Base-by-base conservation (phyloP, 2,888 invertebrate genomes). In the Elmis aenea region DNA sequence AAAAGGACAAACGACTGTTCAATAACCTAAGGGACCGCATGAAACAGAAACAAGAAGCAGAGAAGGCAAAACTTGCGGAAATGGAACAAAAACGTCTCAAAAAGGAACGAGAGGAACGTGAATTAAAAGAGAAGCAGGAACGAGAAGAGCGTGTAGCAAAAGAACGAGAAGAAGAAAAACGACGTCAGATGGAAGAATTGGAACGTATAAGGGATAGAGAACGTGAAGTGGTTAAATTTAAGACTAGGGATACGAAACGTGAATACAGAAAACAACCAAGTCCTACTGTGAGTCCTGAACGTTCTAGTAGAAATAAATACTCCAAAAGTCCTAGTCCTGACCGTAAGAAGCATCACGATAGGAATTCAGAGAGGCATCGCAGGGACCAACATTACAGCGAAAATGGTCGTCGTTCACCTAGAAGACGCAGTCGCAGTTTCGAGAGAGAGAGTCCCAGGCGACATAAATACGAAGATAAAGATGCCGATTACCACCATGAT, bases 1-100 rank as follows among this genome's bases (percentile, higher is more conserved):
- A 67, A 14, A 70, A 72, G 29, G 73, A 74, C 13, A 67, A 71
- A 40, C 65, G 68, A 12, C 45, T 75, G 35, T 46, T 74, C 11
- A 73, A 73, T 42, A 70, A 67, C 11, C 61, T 75, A 6, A 71
- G 73, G 27, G 74, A 75, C 38, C 65, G 73, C 38, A 56, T 75
- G 53, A 73, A 72, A 31, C 68, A 70, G 5, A 73, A 73, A 25
- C 73, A 74, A 27, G 74, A 73, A 33, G 62, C 69, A 15, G 66
- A 69, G 48, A 64, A 61, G 41, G 58, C 58, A 9, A 62, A 57
- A 40, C 46, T 55, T 27, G 57, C 61, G 1, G 67, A 67, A 48
- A 36, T 61, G 37, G 67, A 68, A 26, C 49, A 52, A 22, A 54
- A 54, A 26, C 52, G 56, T 13, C 43, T 50, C 9, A 70, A 70